Conservation (phyloP, 2,113 vertebrate species). For the Oenanthe melanoleuca region DNA sequence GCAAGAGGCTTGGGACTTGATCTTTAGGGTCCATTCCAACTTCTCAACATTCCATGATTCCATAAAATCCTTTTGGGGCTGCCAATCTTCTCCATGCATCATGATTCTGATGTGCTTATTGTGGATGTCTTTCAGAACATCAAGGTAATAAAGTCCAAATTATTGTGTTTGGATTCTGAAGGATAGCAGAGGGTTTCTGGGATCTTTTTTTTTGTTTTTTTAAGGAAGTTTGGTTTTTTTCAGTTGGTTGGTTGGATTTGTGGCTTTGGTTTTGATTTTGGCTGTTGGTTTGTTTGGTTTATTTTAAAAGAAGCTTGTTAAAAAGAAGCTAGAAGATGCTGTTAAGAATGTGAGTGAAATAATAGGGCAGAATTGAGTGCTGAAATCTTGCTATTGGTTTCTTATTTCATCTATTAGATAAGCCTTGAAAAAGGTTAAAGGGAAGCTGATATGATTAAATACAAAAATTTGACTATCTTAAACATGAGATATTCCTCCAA, state of each 20-base stretch:
- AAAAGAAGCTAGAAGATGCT: not conserved
- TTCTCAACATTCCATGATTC: no score
- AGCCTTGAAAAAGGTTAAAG: not conserved
- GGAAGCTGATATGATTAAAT: not conserved
- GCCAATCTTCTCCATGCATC: not conserved
- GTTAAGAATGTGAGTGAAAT: not conserved
- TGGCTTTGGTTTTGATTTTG: not conserved
- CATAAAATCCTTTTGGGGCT: not conserved
- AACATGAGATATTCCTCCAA: not conserved
- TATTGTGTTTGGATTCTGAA: not conserved
- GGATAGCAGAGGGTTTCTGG: not conserved
- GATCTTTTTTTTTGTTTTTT: not conserved
- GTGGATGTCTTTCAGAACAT: not conserved
- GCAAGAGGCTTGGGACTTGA: not conserved
- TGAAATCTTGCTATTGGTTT: not conserved
- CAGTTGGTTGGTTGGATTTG: not conserved
- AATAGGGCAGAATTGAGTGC: not conserved
- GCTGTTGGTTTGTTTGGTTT: not conserved
- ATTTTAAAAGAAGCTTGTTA: not conserved
- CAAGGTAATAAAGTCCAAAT: not conserved
- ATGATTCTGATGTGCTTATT: not conserved
- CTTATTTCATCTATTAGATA: not conserved
- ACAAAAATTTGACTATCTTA: not conserved
- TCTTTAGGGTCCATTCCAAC: not conserved
- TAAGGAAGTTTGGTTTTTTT: not conserved